phyloP scores from a whole-genome alignment of 2,797 vertebrate genomes.

The Syngnathus rostellatus region DNA sequence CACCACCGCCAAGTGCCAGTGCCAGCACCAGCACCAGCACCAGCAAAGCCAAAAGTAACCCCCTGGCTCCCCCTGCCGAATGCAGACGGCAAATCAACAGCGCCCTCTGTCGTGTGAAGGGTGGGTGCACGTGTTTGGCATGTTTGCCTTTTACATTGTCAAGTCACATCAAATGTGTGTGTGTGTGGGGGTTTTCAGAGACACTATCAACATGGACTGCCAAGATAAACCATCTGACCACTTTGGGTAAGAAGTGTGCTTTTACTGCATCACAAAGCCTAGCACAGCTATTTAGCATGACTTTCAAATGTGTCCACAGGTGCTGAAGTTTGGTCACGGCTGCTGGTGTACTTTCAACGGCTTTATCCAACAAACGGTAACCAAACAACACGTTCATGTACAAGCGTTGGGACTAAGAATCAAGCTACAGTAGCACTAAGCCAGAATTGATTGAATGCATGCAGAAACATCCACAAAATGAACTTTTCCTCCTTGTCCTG shows the following conservation, averaged over 20 bases:
- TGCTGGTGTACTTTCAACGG: no score
- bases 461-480: conserved; percentile 7
- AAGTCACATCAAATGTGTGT: no score
- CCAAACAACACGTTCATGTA: no score
- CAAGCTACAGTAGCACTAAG: not conserved
- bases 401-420: no score
- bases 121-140: conserved; percentile 31
- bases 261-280: no score
- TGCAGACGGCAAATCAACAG: conserved; percentile 19
- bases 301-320: no score
- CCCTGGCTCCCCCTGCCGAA: not conserved
- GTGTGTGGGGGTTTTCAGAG: conserved; percentile 20
- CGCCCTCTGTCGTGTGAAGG: conserved; percentile 20
- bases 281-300: no score
- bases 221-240: conserved; percentile 9
- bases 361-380: no score
- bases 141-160: not conserved
- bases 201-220: conserved; percentile 5
- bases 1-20: not conserved
- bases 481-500: not conserved
- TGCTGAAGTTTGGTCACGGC: no score
- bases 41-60: not conserved
- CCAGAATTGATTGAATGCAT: not conserved
- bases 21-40: not conserved
- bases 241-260: conserved; percentile 24